A percentile compares a stretch with the other conserved stretches of the same genome.
Conservation (phyloP, 30 jellyfish, hydroid and myxozoan genomes). For the Chrysaora quinquecirrha region DNA sequence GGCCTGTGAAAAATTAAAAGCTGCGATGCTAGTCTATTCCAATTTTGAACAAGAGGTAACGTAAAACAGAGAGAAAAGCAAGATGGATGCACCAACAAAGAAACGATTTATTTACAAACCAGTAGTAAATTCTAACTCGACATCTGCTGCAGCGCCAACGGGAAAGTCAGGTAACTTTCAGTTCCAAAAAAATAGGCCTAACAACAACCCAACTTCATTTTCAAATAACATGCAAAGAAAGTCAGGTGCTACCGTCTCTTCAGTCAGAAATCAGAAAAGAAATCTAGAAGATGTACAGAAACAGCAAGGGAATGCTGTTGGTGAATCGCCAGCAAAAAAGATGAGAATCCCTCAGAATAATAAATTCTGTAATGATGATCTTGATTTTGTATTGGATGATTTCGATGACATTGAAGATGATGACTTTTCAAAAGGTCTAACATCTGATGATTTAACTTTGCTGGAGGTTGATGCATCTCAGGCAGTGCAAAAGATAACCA, state of each 20-base stretch:
- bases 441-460: conserved; percentile 45
- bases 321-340: conserved; percentile 5
- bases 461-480: conserved; percentile 55
- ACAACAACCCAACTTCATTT: neutral
- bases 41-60: too few species aligned
- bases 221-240: neutral
- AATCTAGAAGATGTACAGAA: neutral
- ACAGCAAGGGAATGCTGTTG: neutral
- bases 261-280: neutral
- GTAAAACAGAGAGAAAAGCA: too few species aligned
- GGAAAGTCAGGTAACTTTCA: neutral
- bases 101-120: conserved; percentile 9
- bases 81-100: conserved; percentile 13
- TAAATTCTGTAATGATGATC: neutral
- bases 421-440: conserved; percentile 56
- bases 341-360: neutral
- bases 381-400: conserved; percentile 7
- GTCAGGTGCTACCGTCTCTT: neutral
- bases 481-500: neutral
- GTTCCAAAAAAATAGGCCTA: neutral
- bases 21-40: too few species aligned
- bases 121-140: neutral
- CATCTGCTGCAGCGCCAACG: neutral
- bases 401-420: conserved; percentile 60
- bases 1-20: too few species aligned